Evolutionary conservation across 2,888 invertebrate species (phyloP).

Genomic region (Exephanes ischioxanthus): DNA sequence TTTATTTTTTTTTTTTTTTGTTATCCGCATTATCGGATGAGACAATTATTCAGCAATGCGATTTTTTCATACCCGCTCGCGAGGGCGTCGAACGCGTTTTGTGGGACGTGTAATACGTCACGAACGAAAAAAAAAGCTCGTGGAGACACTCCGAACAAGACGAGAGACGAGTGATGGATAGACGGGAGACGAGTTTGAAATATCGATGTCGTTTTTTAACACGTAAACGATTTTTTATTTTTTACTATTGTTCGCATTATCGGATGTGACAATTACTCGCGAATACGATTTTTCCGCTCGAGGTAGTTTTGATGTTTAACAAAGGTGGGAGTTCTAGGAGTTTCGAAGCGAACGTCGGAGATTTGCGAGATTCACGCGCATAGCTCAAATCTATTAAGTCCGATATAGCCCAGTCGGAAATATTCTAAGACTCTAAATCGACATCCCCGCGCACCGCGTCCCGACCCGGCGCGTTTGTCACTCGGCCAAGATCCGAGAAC

Average conservation of each 20-base stretch:
- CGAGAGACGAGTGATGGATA: conserved; percentile 18
- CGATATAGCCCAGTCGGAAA: conserved; percentile 54
- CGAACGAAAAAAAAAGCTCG: conserved; percentile 47
- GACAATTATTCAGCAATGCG: not conserved
- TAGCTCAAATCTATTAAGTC: conserved; percentile 46
- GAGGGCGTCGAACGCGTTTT: conserved; percentile 28
- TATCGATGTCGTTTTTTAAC: conserved; percentile 13
- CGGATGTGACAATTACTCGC: not conserved
- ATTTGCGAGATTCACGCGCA: conserved; percentile 19
- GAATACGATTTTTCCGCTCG: not conserved
- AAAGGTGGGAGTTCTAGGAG: not conserved
- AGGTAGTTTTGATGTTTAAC: not conserved
- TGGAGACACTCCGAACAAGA: conserved; percentile 20
- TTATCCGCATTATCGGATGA: not conserved
- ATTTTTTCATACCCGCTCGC: conserved; percentile 48
- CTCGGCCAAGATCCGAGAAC: conserved; percentile 62
- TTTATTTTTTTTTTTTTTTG: not conserved
- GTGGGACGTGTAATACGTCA: conserved; percentile 59
- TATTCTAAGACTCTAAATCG: conserved; percentile 69
- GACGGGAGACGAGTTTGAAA: conserved; percentile 11
- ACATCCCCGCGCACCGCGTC: conserved; percentile 57
- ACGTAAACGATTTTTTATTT: not conserved
- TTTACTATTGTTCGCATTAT: conserved; percentile 8
- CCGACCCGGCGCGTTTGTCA: conserved; percentile 65
- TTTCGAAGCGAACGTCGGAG: not conserved